Conservation (phyloP, 2,797 vertebrate genomes). For the Prionace glauca region DNA sequence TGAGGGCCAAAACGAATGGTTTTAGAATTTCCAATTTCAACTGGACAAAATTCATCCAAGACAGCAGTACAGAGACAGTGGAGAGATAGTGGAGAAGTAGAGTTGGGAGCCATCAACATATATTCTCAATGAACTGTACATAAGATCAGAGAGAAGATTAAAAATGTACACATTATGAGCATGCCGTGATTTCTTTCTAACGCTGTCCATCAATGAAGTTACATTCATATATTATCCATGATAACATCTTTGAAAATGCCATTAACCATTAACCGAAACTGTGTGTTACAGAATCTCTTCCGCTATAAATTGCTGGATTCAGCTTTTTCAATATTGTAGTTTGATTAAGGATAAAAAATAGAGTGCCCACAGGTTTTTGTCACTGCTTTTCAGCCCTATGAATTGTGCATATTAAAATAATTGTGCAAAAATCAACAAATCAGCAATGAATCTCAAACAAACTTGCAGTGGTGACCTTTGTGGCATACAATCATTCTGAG, state of each 20-base stretch:
- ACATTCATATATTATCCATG: neutral
- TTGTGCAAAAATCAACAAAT: neutral
- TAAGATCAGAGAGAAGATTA: constrained; percentile 10
- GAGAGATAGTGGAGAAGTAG: neutral
- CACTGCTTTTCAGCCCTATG: neutral
- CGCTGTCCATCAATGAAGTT: neutral
- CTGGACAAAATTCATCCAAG: neutral
- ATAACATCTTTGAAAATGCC: neutral
- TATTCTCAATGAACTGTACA: neutral
- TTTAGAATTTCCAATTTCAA: neutral
- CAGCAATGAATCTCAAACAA: neutral
- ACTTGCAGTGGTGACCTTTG: neutral
- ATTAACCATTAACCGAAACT: neutral
- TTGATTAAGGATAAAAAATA: neutral
- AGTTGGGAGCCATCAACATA: neutral
- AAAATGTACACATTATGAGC: neutral
- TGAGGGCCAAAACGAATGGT: neutral
- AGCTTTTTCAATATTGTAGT: neutral
- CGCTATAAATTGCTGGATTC: neutral
- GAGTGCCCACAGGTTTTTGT: neutral
- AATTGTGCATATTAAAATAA: neutral
- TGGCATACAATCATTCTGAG: neutral
- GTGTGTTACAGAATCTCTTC: neutral
- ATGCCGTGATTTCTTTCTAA: neutral
- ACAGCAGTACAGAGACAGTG: neutral